Base-by-base conservation (phyloP, 1,140 invertebrate genomes). In the Conus betulinus region DNA sequence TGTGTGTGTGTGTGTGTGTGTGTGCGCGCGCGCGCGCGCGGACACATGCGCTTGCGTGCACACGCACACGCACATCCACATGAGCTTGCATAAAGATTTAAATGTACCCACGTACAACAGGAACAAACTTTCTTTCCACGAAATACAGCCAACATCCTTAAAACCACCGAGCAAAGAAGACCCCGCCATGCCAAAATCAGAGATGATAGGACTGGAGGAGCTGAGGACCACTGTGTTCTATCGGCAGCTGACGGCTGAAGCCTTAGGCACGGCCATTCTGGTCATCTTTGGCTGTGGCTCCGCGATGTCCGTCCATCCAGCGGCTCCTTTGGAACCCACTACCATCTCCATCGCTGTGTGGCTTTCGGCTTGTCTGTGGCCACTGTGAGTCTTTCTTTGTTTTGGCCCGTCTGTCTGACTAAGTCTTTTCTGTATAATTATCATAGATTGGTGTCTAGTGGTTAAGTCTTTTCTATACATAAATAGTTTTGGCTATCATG, bases 231-330 rank as follows among this genome's bases (percentile, higher is more conserved):
- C n/a, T 7, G 6, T 84, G 4, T 84, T 84, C 82, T 84, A 84
- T 55, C 20, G 82, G 7, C 82, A 55, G 5, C 27, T 84, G 55
- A 55, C 17, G 15, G 82, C 82, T 5, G 98, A 99, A 95, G 96
- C 98, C 90, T 90, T 98, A 51, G 98, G 98, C 23, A 98, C 98
- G 23, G 97, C 98, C 91, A 95, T 98, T 53, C 96, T 99, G 88
- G 97, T 98, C 0, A 95, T 98, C 84, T 96, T 99, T 89, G 98
- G 98, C 60, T 97, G 98, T 90, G 97, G 97, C 1, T 97, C 97
- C 25, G 97, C 67, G 96, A 96, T 92, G 94, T 94, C 74, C 5
- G 87, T 90, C 71, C 81, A 87, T 89, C 95, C 95, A 6, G 39
- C 39, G 39, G 39, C 39, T 39, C 23, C 60, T 13, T 67, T 55